These are phyloP conservation scores for Rotaria sp. DNA, from an alignment of 2,888 invertebrate species.

Conservation along the genomic window DNA sequence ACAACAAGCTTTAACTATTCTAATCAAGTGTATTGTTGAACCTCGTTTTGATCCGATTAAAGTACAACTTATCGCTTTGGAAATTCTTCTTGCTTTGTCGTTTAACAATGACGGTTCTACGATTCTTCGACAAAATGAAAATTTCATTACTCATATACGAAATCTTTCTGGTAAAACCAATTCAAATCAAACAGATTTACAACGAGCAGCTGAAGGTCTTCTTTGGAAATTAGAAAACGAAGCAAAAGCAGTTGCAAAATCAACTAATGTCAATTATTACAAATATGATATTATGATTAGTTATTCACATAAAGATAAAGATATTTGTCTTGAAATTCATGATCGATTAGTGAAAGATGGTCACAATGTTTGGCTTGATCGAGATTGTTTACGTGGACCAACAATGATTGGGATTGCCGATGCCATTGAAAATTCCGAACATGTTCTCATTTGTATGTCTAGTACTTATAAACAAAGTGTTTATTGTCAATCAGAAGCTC, in stretches of 20 bases:
- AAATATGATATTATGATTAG: conserved; percentile 26
- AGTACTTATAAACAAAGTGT: conserved; percentile 20
- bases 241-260: neutral
- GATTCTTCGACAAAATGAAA: neutral
- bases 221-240: conserved; percentile 23
- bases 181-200: neutral
- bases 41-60: neutral
- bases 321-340: conserved; percentile 7
- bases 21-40: neutral
- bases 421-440: neutral
- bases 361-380: neutral
- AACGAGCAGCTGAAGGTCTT: neutral
- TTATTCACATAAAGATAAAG: neutral
- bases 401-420: neutral
- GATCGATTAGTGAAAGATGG: neutral
- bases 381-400: neutral
- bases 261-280: neutral
- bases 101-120: neutral
- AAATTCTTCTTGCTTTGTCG: neutral
- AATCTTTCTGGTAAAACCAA: neutral
- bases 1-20: neutral
- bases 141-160: neutral
- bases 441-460: conserved; percentile 2
- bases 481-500: conserved; percentile 24
- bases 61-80: neutral